Base-by-base conservation (phyloP, 1,140 invertebrate genomes). In the Leptinotarsa lineolata region DNA sequence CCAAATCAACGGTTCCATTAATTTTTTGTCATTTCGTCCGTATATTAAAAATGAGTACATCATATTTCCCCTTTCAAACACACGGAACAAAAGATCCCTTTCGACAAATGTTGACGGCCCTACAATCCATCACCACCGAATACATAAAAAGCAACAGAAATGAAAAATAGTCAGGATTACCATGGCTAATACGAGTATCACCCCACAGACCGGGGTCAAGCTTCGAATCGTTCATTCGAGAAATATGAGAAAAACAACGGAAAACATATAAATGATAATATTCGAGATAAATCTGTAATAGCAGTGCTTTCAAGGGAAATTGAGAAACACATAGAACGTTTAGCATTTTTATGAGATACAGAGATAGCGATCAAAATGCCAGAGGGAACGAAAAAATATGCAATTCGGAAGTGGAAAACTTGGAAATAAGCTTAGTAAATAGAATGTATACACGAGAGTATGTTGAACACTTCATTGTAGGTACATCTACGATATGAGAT, bases 251-350 rank as follows among this genome's bases (percentile, higher is more conserved):
- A 18, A 54, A 18, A 54, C 48, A 54, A 39, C 30, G 30, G 30
- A 39, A 75, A 72, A 75, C 71, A 75, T 70, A 75, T 72, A 75
- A 75, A 75, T 75, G 74, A 75, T 75, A 75, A 75, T 72, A 75
- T 75, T 67, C 48, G 70, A 60, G 39, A 72, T 75, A 75, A 75
- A 75, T 75, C 71, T 64, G 67, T 68, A 75, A 72, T 72, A 72
- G 64, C 70, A 61, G 66, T 54, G 46, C 68, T 54, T 72, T 48
- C 44, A 71, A 68, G 39, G 48, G 48, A 66, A 64, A 64, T 61
- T 48, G 71, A 72, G 71, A 54, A 39, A 58, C n/a, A 44, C 70
- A 65, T 69, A 18, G 15, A 54, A 54, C 48, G 48, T 75, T 75
- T 75, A 75, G 74, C 74, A 75, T 75, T 75, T 75, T 75, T 75